Evolutionary conservation across 1,140 invertebrate species (phyloP).

Genomic region (Cydia amplana): DNA sequence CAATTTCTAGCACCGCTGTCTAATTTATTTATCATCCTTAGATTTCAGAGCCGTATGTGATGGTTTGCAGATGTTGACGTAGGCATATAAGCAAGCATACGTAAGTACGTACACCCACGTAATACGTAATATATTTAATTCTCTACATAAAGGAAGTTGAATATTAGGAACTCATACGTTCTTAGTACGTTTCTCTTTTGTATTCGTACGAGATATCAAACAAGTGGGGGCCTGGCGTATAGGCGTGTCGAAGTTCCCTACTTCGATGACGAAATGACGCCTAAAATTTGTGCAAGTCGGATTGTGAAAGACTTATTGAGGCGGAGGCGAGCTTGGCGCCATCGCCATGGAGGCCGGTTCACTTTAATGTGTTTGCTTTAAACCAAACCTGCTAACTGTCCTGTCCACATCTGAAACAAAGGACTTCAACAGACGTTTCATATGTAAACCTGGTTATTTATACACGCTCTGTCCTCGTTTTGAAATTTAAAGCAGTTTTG

Average conservation of each 20-base stretch:
- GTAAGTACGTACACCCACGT: neutral
- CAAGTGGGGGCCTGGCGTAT: slow-evolving; percentile 36
- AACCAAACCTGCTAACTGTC: slow-evolving; percentile 6
- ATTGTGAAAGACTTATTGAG: slow-evolving; percentile 72
- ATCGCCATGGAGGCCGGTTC: slow-evolving; percentile 49
- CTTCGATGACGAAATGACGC: slow-evolving; percentile 62
- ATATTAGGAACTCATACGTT: neutral
- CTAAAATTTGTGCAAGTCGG: slow-evolving; percentile 59
- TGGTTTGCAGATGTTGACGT: slow-evolving; percentile 1
- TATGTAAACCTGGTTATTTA: slow-evolving; percentile 12
- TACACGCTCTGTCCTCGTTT: neutral
- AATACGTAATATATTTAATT: neutral
- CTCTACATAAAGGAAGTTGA: neutral
- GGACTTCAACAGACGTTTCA: slow-evolving; percentile 8
- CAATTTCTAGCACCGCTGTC: neutral
- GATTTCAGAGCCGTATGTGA: slow-evolving; percentile 14
- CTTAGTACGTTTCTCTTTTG: slow-evolving; percentile 14
- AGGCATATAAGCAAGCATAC: neutral
- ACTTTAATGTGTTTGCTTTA: slow-evolving; percentile 38
- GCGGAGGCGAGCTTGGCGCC: slow-evolving; percentile 52
- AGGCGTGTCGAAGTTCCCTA: slow-evolving; percentile 57
- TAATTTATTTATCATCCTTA: neutral
- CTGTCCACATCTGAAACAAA: neutral
- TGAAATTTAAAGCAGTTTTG: slow-evolving; percentile 13
- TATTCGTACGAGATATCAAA: neutral